A percentile compares a stretch with the other conserved stretches of the same genome.
Conservation (phyloP, 2,888 invertebrate genomes). For the Helicoverpa assulta region DNA sequence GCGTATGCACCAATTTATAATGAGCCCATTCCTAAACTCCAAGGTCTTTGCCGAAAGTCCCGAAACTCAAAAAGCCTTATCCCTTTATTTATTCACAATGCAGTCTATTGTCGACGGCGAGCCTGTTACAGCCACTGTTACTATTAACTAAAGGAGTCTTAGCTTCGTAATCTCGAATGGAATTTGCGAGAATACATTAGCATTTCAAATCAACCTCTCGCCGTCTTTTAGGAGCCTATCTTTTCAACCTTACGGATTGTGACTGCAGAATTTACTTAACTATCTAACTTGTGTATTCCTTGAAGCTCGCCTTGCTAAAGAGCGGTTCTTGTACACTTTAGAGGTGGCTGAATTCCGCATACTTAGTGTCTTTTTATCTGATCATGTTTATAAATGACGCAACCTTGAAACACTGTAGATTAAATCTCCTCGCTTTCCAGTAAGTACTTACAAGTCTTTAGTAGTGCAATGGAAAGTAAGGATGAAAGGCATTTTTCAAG, state of each 20-base stretch:
- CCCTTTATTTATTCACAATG: slow-evolving; percentile 66
- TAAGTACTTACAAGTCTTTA: neutral
- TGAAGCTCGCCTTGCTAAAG: slow-evolving; percentile 27
- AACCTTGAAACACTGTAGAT: slow-evolving; percentile 6
- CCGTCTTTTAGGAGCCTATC: slow-evolving; percentile 65
- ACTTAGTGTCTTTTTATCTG: slow-evolving; percentile 41
- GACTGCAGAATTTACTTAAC: slow-evolving; percentile 59
- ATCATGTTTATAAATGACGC: slow-evolving; percentile 25
- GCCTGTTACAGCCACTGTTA: slow-evolving; percentile 63
- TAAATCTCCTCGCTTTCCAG: neutral
- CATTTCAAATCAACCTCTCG: slow-evolving; percentile 73
- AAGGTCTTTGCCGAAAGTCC: slow-evolving; percentile 45
- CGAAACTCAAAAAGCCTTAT: slow-evolving; percentile 54
- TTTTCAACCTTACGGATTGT: slow-evolving; percentile 66
- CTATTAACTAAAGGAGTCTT: slow-evolving; percentile 70
- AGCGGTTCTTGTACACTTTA: slow-evolving; percentile 30
- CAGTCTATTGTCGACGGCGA: slow-evolving; percentile 62
- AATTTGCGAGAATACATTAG: slow-evolving; percentile 73
- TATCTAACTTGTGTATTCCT: slow-evolving; percentile 54
- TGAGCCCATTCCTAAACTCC: slow-evolving; percentile 28
- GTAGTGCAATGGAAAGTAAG: slow-evolving; percentile 14
- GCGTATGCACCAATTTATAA: slow-evolving; percentile 40
- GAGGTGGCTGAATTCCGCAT: slow-evolving; percentile 26
- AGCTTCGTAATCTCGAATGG: slow-evolving; percentile 73
- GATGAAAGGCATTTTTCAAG: slow-evolving; percentile 18